Base-by-base conservation (phyloP, 2,888 invertebrate genomes). In the Chaetogeoica ovagalla region DNA sequence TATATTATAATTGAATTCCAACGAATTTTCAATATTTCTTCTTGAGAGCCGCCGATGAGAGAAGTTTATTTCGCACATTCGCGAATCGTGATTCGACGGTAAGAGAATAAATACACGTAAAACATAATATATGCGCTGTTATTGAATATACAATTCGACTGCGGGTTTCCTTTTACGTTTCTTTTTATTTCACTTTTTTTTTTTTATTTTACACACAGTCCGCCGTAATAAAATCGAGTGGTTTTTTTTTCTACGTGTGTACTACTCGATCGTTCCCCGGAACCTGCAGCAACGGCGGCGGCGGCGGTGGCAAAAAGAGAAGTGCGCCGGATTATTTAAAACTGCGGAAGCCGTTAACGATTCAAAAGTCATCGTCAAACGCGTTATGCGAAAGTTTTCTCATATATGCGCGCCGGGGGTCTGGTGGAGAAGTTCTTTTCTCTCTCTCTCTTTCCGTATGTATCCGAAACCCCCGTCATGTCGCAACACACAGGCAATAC, bases 321-420 rank as follows among this genome's bases (percentile, higher is more conserved):
- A 39, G 48, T n/a, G 57, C 52, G 13, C n/a, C 55, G 79, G 57
- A 79, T 79, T 71, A 71, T 79, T 79, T 79, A 71, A 79, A 70
- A 79, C 71, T 71, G 79, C 79, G 79, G 79, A 79, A 79, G 57
- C 79, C 59, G 63, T 79, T 71, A 79, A 79, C 79, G 79, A 71
- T 79, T 79, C 79, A 65, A 79, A 79, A 70, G 79, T 65, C 79
- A 55, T 71, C 63, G 79, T 79, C 57, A n/a, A 71, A 71, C 21
- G 70, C 30, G 30, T 62, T 30, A n/a, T 6, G 62, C 63, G 63
- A 79, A 79, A 71, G 63, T 79, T 79, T 79, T 79, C 79, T 71
- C 71, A 39, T 57, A 65, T 71, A 65, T 52, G 79, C 62, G 43
- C 70, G 39, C 57, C 43, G 63, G 79, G 57, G 79, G 75, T 59